Evolutionary conservation across 2,888 invertebrate genomes (phyloP), one percentile per base, ranked within the genome.

Genomic region (Stenolophus ochropezus): DNA sequence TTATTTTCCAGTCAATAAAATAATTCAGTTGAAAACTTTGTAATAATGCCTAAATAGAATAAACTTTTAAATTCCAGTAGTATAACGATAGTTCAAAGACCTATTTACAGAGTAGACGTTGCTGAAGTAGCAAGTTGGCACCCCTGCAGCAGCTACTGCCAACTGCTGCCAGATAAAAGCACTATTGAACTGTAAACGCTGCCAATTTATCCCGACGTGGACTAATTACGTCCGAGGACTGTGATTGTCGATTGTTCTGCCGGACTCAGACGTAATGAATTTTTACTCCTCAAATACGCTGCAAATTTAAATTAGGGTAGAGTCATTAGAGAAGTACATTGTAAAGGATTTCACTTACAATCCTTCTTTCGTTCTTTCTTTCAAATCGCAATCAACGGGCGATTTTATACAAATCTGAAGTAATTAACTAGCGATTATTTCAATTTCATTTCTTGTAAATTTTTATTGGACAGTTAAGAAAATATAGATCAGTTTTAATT

Each of bases 111-210:
- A 8, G 33, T 33, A 3, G 33, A 51, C 6, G 14, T 14, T 18
- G 58, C 58, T 25, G 58, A 58, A 25, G 0, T 23, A n/a, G 58
- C 58, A 58, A 53, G 21, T 11, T 8, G 56, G 56, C 21, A 56
- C 8, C 51, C 51, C 2, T 18, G 20, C 56, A 56, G 20, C 20
- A 2, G n/a, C 21, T 25, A 58, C 11, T 58, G 58, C 23, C 23
- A 58, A 23, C 58, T 58, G 58, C 58, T 21, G 58, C 58, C 11
- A 58, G 58, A 58, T 58, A 58, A 58, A 58, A 25, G 58, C 58
- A 58, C 25, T 58, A 58, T 58, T 58, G 58, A 25, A 58, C 58
- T 58, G 23, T 58, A 58, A 58, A 58, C 58, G 58, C 2, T 25
- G 58, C 58, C 58, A 58, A 58, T 58, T 58, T 58, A 58, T 58